A percentile compares a stretch with the other conserved stretches of the same genome.
Conservation (phyloP, 2,113 vertebrate species). For the Lamprologus callipterus region DNA sequence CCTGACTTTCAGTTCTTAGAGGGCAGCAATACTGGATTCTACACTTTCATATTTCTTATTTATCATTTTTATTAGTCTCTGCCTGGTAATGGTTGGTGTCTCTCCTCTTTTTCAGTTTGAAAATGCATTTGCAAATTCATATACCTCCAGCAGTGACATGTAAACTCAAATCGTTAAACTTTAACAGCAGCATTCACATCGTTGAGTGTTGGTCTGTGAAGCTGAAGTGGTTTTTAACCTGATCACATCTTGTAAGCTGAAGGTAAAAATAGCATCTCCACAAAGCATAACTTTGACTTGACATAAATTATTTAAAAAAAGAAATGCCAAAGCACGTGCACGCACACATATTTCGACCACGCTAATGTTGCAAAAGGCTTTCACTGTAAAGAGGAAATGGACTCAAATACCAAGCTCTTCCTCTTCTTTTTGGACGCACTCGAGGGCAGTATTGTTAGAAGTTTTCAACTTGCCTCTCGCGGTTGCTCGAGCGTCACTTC, state of each 20-base stretch:
- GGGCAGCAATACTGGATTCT: neutral
- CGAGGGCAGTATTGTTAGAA: neutral
- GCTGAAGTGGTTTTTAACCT: neutral
- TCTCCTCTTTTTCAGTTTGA: neutral
- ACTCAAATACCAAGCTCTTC: neutral
- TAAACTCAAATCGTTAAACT: neutral
- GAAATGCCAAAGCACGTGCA: neutral
- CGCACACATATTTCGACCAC: neutral
- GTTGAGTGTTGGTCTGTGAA: neutral
- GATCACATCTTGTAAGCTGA: neutral
- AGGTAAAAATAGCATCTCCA: neutral
- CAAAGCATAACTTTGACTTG: neutral
- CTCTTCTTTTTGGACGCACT: neutral
- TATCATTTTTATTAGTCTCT: neutral
- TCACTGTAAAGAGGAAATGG: neutral
- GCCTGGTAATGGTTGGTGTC: neutral
- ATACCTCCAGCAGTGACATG: neutral
- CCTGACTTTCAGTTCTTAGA: neutral
- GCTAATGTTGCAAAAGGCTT: neutral
- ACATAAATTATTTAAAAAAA: neutral
- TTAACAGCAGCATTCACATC: neutral
- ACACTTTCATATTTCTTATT: neutral
- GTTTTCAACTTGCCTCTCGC: neutral
- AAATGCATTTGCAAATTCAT: neutral
- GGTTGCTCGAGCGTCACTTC: neutral